Evolutionary conservation across 64 coral and sea anemone species (phyloP), one percentile per base, ranked within the genome.

Genomic region (Trachythela sp.): DNA sequence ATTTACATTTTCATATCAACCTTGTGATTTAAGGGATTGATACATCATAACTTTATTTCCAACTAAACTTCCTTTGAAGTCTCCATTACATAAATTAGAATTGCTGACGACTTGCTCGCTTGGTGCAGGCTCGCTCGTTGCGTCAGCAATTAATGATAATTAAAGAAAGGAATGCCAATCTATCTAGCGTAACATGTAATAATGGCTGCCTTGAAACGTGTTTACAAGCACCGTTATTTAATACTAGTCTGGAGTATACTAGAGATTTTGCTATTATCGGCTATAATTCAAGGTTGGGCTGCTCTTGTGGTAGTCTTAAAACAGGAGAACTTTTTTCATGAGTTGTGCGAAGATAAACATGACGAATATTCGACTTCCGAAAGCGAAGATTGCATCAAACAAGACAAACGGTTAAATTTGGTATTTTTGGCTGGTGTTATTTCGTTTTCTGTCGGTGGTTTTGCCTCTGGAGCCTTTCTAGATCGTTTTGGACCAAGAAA

Each of bases 401-500:
- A 80, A 37, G 75, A 80, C 15, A 36, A 39, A 37, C 26, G 75
- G 31, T 39, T 80, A 37, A 80, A 80, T 36, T 22, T 80, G 32
- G 75, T 80, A 3, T 80, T 80, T 80, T 2, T 39, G 33, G 20
- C 20, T 29, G 75, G 33, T 13, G 75, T 36, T 35, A 17, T 80
- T 8, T 38, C 75, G 8, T 80, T 80, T 10, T 35, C 75, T 15
- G 8, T 9, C 9, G 15, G 27, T 39, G 75, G 31, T 9, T 39
- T 80, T 22, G 27, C 34, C 1, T 35, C 75, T 37, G 75, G 75
- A 29, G 15, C 33, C 8, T 38, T 80, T 80, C 37, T 80, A 0
- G 75, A 80, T 29, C 75, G 38, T 22, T 80, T 80, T 37, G 75
- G 75, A 80, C 75, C 75, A 36, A 35, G 75, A 39, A 80, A 80